Evolutionary conservation across 2,797 vertebrate species (phyloP).

Genomic region (Ctenochaetus hawaiiensis): DNA sequence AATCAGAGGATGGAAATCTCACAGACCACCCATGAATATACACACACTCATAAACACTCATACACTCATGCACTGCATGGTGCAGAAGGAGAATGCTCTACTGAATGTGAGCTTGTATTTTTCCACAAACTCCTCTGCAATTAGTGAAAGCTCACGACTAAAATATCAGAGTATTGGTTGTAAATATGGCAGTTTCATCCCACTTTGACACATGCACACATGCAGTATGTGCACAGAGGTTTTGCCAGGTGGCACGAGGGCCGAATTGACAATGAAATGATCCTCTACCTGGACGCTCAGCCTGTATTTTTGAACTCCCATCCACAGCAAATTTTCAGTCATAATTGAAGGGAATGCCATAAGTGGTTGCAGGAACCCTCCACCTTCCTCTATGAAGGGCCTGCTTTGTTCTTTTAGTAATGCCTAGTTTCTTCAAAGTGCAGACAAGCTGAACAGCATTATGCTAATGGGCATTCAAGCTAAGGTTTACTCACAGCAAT

Average conservation of each 20-base stretch:
- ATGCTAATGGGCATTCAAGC: slow-evolving; percentile 58
- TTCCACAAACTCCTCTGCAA: slow-evolving; percentile 44
- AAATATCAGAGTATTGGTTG: slow-evolving; percentile 1
- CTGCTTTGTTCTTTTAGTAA: slow-evolving; percentile 53
- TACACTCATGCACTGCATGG: slow-evolving; percentile 20
- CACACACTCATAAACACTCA: slow-evolving; percentile 23
- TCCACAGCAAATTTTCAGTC: slow-evolving; percentile 17
- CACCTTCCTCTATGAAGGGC: slow-evolving; percentile 17
- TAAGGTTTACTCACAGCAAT: slow-evolving; percentile 47
- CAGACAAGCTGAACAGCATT: slow-evolving; percentile 63
- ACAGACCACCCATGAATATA: slow-evolving; percentile 73
- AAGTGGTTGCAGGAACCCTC: slow-evolving; percentile 30
- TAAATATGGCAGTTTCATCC: neutral
- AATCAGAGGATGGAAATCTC: slow-evolving; percentile 63
- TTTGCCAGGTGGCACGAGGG: slow-evolving; percentile 19
- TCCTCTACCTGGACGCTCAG: slow-evolving; percentile 11
- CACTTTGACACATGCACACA: slow-evolving; percentile 22
- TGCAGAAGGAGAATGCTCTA: slow-evolving; percentile 26
- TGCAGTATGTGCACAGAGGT: neutral
- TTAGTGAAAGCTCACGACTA: slow-evolving; percentile 2
- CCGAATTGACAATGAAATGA: slow-evolving; percentile 18
- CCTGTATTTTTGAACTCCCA: slow-evolving; percentile 23
- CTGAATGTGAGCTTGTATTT: slow-evolving; percentile 50
- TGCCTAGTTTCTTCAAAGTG: slow-evolving; percentile 59
- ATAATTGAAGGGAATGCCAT: slow-evolving; percentile 27